A percentile compares a stretch with the other conserved stretches of the same genome.
Conservation (phyloP, 2,797 vertebrate species). For the Bradypus variegatus region DNA sequence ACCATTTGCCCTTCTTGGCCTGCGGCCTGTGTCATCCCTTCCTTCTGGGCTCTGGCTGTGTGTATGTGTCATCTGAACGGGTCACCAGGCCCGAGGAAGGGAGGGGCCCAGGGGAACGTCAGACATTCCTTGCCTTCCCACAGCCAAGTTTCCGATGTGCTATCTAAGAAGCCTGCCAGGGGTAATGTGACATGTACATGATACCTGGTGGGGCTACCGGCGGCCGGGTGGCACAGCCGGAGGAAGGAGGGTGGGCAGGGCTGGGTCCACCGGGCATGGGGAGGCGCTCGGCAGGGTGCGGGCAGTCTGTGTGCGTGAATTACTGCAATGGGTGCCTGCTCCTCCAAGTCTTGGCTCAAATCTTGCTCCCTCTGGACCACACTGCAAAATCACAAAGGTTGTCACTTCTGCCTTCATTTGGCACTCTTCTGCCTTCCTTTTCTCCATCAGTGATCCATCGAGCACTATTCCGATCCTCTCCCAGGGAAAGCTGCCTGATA, state of each 20-base stretch:
- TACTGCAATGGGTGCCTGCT: slow-evolving; percentile 30
- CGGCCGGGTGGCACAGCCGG: neutral
- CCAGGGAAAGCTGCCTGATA: neutral
- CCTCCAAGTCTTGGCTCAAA: neutral
- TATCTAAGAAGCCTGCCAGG: slow-evolving; percentile 35
- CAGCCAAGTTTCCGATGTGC: slow-evolving; percentile 37
- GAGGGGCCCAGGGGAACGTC: neutral
- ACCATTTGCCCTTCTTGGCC: neutral
- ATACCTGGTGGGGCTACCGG: slow-evolving; percentile 13
- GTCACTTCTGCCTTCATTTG: neutral
- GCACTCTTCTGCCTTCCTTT: neutral
- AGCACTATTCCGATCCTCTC: neutral
- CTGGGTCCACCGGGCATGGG: slow-evolving; percentile 8
- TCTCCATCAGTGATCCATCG: too few relatives aligned
- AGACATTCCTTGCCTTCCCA: neutral
- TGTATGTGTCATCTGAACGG: rapidly evolving
- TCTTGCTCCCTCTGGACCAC: neutral
- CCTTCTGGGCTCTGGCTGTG: neutral
- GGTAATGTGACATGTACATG: slow-evolving; percentile 58
- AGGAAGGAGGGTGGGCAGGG: neutral
- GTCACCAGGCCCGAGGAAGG: neutral
- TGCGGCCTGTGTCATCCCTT: neutral
- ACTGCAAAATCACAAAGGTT: neutral
- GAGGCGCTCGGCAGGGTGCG: neutral
- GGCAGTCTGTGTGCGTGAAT: slow-evolving; percentile 46